Base-by-base conservation (phyloP, 1,140 invertebrate species). In the Adelges cooleyi region DNA sequence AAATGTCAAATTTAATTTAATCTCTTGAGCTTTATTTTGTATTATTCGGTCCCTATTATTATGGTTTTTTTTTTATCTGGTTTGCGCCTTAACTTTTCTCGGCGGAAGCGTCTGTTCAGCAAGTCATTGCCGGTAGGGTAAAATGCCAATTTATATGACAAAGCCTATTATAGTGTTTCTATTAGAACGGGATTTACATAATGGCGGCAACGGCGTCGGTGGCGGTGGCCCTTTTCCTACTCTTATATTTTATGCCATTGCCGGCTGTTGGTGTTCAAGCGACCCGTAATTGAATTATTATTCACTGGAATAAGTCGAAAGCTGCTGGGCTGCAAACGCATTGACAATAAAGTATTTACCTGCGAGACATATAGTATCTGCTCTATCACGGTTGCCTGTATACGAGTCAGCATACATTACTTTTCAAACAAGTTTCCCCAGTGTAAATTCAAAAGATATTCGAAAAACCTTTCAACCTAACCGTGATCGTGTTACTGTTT, bases 141-240 rank as follows among this genome's bases (percentile, higher is more conserved):
- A 62, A 62, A 62, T 62, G 54, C 54, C 54, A 62, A 62, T 62
- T 62, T 62, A 62, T 62, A 46, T 62, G 54, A 62, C 54, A 62
- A 62, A 62, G 42, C 54, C 54, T 62, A 62, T 62, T 62, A 62
- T 62, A 46, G 42, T 62, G 54, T 62, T 62, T 62, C 54, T 62
- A 62, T 62, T 62, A 62, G 54, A 46, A 46, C 11, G 42, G 42
- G 54, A 62, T 62, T 62, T 62, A 62, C 54, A 62, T 62, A 62
- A 62, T 62, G 54, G 42, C 36, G 42, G 40, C 5, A 33, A 5
- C 29, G n/a, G n/a, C n/a, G n/a, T n/a, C n/a, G n/a, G n/a, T 62
- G 54, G 42, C 36, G 42, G 40, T 6, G 11, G 5, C 29, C 29
- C 29, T 33, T 33, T 33, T 33, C 29, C 29, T 33, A 6, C 29